Evolutionary conservation across 2,797 vertebrate species (phyloP).

Genomic region (Triplophysa yarkandensis): DNA sequence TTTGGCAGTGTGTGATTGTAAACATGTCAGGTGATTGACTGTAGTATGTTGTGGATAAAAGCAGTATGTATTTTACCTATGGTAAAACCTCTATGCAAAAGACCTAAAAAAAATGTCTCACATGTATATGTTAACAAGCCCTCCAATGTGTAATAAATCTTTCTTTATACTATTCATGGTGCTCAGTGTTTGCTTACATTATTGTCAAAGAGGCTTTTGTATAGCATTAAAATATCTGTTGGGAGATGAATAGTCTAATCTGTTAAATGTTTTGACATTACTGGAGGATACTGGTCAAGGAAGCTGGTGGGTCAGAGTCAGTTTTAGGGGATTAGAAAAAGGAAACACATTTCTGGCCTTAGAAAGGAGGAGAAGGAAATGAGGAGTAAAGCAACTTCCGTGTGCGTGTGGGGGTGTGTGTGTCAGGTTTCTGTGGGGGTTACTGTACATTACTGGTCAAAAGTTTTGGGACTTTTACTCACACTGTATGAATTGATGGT

Average conservation of each 20-base stretch:
- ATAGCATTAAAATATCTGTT: not conserved
- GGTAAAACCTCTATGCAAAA: slow-evolving; percentile 37
- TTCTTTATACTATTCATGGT: slow-evolving; percentile 28
- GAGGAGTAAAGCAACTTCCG: not conserved
- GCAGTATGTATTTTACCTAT: slow-evolving; percentile 28
- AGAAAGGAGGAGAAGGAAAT: slow-evolving; percentile 21
- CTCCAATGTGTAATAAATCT: slow-evolving; percentile 38
- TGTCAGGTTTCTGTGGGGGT: not conserved
- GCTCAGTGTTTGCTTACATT: not conserved
- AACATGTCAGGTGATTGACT: slow-evolving; percentile 11
- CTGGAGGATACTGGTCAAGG: not conserved
- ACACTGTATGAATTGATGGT: too few species aligned
- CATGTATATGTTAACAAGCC: slow-evolving; percentile 32
- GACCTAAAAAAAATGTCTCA: slow-evolving; percentile 3
- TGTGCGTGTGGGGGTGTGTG: not conserved
- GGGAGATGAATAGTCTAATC: not conserved
- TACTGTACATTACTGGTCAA: too few species aligned
- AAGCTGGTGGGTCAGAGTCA: not conserved
- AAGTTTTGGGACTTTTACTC: too few species aligned
- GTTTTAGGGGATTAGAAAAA: slow-evolving; percentile 1
- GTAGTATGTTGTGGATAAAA: slow-evolving; percentile 24
- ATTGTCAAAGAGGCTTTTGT: not conserved
- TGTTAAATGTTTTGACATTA: not conserved
- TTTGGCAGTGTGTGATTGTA: slow-evolving; percentile 15
- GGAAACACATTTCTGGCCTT: slow-evolving; percentile 14